A percentile compares a stretch with the other conserved stretches of the same genome.
These are phyloP conservation scores for Protophormia terraenovae DNA, from an alignment of 2,888 invertebrate genomes.

Conservation along the genomic window DNA sequence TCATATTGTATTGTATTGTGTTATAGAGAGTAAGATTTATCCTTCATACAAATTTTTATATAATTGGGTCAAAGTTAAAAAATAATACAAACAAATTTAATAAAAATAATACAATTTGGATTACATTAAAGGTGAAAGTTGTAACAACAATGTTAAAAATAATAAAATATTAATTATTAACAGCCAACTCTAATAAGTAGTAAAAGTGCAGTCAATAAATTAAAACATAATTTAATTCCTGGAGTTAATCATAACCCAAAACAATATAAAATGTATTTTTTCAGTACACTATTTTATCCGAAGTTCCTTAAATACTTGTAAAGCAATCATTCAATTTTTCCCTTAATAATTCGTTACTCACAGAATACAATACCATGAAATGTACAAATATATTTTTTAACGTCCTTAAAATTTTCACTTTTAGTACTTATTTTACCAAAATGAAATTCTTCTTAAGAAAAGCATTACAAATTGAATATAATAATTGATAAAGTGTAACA, in stretches of 20 bases:
- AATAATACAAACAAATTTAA: background rate
- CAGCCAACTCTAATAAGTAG: too few species aligned
- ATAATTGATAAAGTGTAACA: slow-evolving; percentile 28
- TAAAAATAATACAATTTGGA: background rate
- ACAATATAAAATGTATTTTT: too few species aligned
- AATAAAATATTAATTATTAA: too few species aligned
- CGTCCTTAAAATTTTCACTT: background rate
- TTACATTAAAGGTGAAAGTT: background rate
- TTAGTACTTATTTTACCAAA: background rate
- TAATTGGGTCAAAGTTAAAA: slow-evolving; percentile 18
- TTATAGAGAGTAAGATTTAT: background rate
- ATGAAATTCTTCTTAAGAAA: background rate
- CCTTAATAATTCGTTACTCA: background rate
- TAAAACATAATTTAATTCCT: too few species aligned
- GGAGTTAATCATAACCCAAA: too few species aligned
- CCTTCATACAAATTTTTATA: background rate
- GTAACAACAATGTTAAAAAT: background rate
- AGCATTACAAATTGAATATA: slow-evolving; percentile 24
- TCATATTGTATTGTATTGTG: background rate
- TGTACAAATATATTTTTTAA: background rate
- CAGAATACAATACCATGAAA: background rate
- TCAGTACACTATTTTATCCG: too few species aligned
- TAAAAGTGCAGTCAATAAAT: too few species aligned
- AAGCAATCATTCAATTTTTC: background rate
- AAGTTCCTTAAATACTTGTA: background rate